A percentile compares a stretch with the other conserved stretches of the same genome.
These are phyloP conservation scores for Tympanoctomys barrerae DNA, from an alignment of 2,797 vertebrate species.

Conservation along the genomic window DNA sequence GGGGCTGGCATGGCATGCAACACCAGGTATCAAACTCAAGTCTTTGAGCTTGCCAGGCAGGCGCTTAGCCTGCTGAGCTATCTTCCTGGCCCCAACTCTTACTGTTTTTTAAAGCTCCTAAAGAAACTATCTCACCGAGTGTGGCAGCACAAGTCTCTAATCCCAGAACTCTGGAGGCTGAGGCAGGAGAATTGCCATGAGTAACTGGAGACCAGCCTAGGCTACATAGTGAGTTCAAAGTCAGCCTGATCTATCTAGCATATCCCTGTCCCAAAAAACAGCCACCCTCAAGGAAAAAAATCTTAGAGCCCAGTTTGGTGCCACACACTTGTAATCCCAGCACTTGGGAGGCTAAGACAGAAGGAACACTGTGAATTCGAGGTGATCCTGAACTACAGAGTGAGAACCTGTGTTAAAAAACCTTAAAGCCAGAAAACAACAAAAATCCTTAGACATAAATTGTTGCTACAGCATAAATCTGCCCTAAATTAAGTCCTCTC, in stretches of 20 bases:
- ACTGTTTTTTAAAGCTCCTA: neutral
- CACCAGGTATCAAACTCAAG: too few species aligned
- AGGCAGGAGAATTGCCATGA: neutral
- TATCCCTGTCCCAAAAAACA: too few species aligned
- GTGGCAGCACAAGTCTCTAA: neutral
- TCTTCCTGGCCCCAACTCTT: too few species aligned
- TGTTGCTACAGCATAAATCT: slow-evolving; percentile 33
- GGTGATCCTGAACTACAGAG: neutral
- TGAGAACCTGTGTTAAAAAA: neutral
- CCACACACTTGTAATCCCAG: neutral
- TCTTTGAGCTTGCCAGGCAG: too few species aligned
- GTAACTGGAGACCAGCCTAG: neutral
- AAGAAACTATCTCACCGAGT: neutral
- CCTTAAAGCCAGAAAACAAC: neutral
- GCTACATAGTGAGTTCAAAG: too few species aligned
- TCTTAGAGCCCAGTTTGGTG: too few species aligned
- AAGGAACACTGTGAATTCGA: neutral
- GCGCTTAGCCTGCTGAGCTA: too few species aligned
- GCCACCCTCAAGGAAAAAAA: too few species aligned
- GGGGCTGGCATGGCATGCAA: too few species aligned
- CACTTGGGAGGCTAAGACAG: neutral
- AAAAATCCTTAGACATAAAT: neutral
- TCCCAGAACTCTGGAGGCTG: neutral
- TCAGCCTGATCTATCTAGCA: too few species aligned
- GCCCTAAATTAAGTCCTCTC: slow-evolving; percentile 2